phyloP scores from a whole-genome alignment of 2,888 invertebrate genomes.

The Andricus quercusramuli region DNA sequence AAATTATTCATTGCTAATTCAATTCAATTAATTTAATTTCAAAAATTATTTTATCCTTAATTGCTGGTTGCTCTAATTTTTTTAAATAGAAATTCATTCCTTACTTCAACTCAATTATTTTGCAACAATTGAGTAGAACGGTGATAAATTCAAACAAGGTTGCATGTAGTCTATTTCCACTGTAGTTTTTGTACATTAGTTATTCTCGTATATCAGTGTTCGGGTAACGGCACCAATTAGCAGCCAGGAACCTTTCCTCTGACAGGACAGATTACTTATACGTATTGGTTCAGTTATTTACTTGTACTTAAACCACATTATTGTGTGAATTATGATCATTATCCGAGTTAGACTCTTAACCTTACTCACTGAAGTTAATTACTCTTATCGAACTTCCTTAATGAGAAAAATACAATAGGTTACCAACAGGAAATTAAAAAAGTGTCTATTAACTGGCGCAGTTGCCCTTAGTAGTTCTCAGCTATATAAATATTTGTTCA shows the following conservation, averaged over 20 bases:
- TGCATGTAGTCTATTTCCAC: slow-evolving; percentile 3
- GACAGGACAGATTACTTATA: slow-evolving; percentile 18
- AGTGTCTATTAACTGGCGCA: background rate
- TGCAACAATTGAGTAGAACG: background rate
- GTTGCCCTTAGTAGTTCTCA: background rate
- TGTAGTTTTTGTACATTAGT: slow-evolving; percentile 24
- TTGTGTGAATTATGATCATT: slow-evolving; percentile 22
- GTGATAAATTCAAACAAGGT: background rate
- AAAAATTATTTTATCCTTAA: background rate
- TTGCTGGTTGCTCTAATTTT: background rate
- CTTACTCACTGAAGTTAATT: slow-evolving; percentile 17
- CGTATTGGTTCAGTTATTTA: slow-evolving; percentile 25
- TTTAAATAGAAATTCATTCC: background rate
- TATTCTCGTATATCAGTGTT: background rate
- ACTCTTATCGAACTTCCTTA: background rate
- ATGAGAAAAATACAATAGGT: background rate
- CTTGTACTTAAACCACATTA: background rate
- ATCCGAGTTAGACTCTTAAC: slow-evolving; percentile 4
- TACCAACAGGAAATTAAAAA: background rate
- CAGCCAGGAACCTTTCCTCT: background rate
- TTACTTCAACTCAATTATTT: background rate
- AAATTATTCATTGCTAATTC: background rate
- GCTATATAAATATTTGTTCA: background rate
- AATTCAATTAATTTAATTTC: background rate
- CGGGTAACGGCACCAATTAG: slow-evolving; percentile 32